Evolutionary conservation across 2,113 vertebrate species (phyloP).

Genomic region (Poecilia latipinna): DNA sequence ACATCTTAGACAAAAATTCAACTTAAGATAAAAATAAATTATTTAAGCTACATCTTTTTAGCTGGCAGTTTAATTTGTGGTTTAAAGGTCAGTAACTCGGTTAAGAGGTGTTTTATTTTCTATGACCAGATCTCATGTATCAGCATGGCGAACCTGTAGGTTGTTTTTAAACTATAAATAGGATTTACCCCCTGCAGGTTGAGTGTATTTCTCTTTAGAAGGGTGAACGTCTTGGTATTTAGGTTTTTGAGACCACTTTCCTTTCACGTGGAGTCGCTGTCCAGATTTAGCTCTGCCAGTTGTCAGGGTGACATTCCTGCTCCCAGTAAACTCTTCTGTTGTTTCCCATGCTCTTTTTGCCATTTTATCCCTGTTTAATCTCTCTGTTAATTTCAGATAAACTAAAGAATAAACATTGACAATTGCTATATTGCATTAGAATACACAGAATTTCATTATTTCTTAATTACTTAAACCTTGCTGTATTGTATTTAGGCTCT

Average conservation of each 20-base stretch:
- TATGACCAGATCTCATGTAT: neutral
- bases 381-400: neutral
- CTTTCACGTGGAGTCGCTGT: conserved; percentile 24
- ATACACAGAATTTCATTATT: neutral
- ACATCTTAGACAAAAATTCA: neutral
- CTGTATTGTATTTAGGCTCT: neutral
- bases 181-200: neutral
- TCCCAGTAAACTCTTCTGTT: conserved; percentile 23
- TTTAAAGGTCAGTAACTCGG: conserved; percentile 23
- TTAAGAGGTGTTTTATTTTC: neutral
- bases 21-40: neutral
- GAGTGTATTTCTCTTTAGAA: conserved; percentile 10
- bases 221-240: conserved; percentile 37
- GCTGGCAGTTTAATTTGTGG: neutral
- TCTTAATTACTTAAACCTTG: neutral
- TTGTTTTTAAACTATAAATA: neutral
- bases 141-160: neutral
- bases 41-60: conserved; percentile 15
- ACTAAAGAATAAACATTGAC: neutral
- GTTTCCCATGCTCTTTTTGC: conserved; percentile 8
- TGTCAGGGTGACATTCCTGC: conserved; percentile 63
- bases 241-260: conserved; percentile 58
- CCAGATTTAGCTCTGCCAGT: conserved; percentile 67
- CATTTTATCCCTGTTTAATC: neutral
- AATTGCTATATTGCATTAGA: neutral